A percentile compares a stretch with the other conserved stretches of the same genome.
These are phyloP conservation scores for Germaria angustata DNA, from an alignment of 2,888 invertebrate genomes.

Conservation along the genomic window DNA sequence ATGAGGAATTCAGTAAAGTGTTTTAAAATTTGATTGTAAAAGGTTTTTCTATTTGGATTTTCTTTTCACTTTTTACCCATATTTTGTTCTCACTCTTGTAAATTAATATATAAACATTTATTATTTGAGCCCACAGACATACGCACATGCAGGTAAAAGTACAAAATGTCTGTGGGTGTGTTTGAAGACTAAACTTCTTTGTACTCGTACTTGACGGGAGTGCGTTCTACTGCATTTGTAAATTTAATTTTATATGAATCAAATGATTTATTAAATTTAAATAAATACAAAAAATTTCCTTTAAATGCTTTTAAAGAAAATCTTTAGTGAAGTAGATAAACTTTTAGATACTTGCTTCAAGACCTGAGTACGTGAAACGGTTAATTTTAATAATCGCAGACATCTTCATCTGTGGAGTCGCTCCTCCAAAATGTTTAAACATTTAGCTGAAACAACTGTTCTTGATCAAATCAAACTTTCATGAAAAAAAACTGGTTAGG, in stretches of 20 bases:
- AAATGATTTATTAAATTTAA: not conserved
- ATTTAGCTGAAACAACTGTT: too few relatives aligned
- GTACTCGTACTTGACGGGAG: not conserved
- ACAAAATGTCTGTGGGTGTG: not conserved
- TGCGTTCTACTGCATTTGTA: not conserved
- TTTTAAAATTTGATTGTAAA: constrained; percentile 75
- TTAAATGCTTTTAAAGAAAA: not conserved
- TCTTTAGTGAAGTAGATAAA: too few relatives aligned
- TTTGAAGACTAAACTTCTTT: not conserved
- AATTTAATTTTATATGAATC: constrained; percentile 9
- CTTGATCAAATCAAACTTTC: too few relatives aligned
- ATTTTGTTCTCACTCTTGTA: constrained; percentile 77
- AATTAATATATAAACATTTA: constrained; percentile 74
- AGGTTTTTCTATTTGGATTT: constrained; percentile 33
- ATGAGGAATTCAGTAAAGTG: constrained; percentile 61
- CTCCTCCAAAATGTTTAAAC: too few relatives aligned
- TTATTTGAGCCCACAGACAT: constrained; percentile 45
- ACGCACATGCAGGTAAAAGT: constrained; percentile 43
- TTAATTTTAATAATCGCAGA: too few relatives aligned
- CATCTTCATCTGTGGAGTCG: too few relatives aligned
- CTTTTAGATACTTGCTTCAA: too few relatives aligned
- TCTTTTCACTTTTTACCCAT: constrained; percentile 72
- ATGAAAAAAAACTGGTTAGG: too few relatives aligned
- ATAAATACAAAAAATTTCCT: constrained; percentile 7
- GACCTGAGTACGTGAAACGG: too few relatives aligned